Percentiles rank a stretch among this genome's conserved stretches.
phyloP scores from a whole-genome alignment of 2,113 vertebrate species.

The Muscicapa adusta region DNA sequence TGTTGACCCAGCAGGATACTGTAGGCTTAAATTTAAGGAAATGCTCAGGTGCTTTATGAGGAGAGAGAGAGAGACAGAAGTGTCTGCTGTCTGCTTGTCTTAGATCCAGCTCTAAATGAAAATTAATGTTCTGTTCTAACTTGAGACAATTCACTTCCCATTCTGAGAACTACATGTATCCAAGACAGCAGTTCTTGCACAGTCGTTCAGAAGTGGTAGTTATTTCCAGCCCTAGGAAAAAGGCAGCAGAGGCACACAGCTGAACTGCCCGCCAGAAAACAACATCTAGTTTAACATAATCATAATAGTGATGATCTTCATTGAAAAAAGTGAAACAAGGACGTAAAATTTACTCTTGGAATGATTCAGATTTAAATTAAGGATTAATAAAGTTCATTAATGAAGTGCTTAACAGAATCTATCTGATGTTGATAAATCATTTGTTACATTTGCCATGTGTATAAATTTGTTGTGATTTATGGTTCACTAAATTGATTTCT shows the following conservation, averaged over 20 bases:
- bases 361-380: background rate
- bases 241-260: background rate
- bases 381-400: conserved; percentile 7
- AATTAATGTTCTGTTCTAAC: background rate
- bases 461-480: background rate
- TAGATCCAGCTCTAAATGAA: background rate
- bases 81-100: background rate
- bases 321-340: background rate
- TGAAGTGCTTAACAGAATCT: conserved; percentile 33
- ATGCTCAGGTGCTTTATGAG: background rate
- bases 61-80: background rate
- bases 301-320: background rate
- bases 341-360: background rate
- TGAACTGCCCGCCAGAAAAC: background rate
- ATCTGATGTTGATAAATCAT: background rate
- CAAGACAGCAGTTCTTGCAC: background rate
- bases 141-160: background rate
- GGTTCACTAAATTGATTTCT: conserved; percentile 6
- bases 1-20: background rate
- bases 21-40: background rate
- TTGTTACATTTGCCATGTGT: background rate
- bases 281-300: conserved; percentile 34
- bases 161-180: background rate
- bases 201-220: background rate
- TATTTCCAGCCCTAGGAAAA: conserved; percentile 32